Conservation (phyloP, 2,113 vertebrate genomes). For the Isichthys henryi region DNA sequence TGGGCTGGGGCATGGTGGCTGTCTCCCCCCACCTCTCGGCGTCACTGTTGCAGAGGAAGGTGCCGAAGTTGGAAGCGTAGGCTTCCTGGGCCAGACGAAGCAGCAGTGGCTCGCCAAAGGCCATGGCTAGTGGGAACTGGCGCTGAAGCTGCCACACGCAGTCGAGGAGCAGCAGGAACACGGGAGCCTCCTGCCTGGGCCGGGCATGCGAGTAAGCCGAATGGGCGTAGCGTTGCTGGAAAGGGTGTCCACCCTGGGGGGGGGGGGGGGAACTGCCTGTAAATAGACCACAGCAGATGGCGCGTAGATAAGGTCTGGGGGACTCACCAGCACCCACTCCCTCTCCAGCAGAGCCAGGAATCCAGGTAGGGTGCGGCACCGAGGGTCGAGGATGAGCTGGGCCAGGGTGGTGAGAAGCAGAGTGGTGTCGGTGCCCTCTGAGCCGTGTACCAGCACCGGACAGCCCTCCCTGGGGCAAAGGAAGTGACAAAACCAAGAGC, state of each 20-base stretch:
- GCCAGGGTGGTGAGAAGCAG: conserved; percentile 74
- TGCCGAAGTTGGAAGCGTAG: conserved; percentile 73
- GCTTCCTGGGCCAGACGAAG: conserved; percentile 66
- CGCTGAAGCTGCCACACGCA: conserved; percentile 75
- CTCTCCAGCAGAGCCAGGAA: conserved; percentile 75
- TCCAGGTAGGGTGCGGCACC: conserved; percentile 63
- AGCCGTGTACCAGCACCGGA: conserved; percentile 71
- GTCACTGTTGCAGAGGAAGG: conserved; percentile 77
- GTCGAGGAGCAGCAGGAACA: conserved; percentile 80
- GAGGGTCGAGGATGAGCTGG: conserved; percentile 75
- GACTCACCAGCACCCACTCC: conserved; percentile 77
- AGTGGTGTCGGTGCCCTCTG: conserved; percentile 69
- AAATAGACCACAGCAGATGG: not conserved
- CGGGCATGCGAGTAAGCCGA: conserved; percentile 65
- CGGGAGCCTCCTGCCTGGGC: conserved; percentile 67
- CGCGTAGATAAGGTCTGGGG: not conserved
- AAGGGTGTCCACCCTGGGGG: conserved; percentile 73
- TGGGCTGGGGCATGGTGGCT: not conserved
- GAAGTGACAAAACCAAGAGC: not conserved
- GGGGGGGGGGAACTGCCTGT: not conserved
- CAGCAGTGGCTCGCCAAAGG: conserved; percentile 71
- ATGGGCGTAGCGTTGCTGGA: conserved; percentile 68
- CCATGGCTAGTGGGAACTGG: conserved; percentile 75
- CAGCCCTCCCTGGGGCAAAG: conserved; percentile 60
- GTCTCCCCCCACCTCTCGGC: conserved; percentile 59